Evolutionary conservation across 2,113 vertebrate genomes (phyloP).

Genomic region (Xenopus borealis): DNA sequence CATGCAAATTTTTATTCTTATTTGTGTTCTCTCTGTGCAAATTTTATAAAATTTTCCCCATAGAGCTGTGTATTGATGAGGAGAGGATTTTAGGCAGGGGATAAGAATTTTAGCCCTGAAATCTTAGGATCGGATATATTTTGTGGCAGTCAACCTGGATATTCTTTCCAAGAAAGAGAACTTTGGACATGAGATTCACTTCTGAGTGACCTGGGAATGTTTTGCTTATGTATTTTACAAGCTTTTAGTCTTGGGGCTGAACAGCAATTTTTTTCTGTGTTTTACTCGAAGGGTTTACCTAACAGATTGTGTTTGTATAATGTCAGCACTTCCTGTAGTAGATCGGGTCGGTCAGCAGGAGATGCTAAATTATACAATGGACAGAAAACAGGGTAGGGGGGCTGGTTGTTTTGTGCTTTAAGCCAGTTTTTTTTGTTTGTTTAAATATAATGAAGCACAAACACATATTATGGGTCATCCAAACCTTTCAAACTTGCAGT

Average conservation of each 20-base stretch:
- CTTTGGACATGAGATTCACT: too few relatives aligned
- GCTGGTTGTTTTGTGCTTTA: conserved; percentile 16
- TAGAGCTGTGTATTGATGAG: too few relatives aligned
- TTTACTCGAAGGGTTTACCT: conserved; percentile 16
- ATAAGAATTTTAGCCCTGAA: too few relatives aligned
- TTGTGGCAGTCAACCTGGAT: too few relatives aligned
- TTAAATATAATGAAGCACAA: conserved; percentile 1
- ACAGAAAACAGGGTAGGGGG: conserved; percentile 11
- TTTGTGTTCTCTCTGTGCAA: too few relatives aligned
- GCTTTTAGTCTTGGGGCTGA: conserved; percentile 25
- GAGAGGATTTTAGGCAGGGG: too few relatives aligned
- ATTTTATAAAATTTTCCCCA: too few relatives aligned
- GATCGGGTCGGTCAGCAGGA: conserved; percentile 10
- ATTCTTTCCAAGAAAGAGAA: too few relatives aligned
- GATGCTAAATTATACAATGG: conserved; percentile 21
- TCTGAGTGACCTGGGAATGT: too few relatives aligned
- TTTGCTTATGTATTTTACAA: too few relatives aligned
- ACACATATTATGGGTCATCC: neutral
- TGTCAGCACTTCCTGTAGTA: conserved; percentile 20
- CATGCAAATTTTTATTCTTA: too few relatives aligned
- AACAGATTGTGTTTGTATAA: conserved; percentile 27
- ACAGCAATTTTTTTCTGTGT: neutral
- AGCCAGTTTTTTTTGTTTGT: neutral
- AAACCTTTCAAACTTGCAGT: neutral
- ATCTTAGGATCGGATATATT: too few relatives aligned